phyloP scores from a whole-genome alignment of 2,888 invertebrate species.

The Pseudococcus viburni region DNA sequence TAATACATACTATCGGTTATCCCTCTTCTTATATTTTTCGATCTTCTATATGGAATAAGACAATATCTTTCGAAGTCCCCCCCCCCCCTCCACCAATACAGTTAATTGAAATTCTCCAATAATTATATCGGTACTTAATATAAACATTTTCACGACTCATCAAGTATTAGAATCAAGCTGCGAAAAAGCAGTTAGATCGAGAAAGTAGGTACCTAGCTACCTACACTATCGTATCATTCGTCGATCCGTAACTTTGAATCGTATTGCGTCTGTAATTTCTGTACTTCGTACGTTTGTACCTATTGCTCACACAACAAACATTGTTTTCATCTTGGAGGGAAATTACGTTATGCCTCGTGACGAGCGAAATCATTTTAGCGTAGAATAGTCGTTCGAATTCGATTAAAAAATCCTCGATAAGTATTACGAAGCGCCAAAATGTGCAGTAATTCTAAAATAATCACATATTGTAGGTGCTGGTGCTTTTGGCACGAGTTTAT shows the following conservation, averaged over 20 bases:
- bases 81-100: no score
- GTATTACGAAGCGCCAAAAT: neutral
- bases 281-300: neutral
- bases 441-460: neutral
- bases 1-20: no score
- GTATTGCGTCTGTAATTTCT: neutral
- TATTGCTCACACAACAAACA: neutral
- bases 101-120: neutral
- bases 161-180: slow-evolving; percentile 4
- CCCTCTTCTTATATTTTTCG: no score
- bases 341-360: slow-evolving; percentile 34
- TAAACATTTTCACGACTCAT: slow-evolving; percentile 34
- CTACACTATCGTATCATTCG: slow-evolving; percentile 17
- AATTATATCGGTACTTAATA: slow-evolving; percentile 11
- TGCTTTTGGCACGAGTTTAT: neutral
- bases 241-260: slow-evolving; percentile 11
- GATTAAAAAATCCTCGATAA: slow-evolving; percentile 14
- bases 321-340: neutral
- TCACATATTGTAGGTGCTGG: neutral
- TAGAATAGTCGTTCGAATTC: slow-evolving; percentile 3
- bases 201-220: neutral
- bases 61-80: no score
- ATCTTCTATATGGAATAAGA: no score
- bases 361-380: slow-evolving; percentile 18
- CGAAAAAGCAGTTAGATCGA: slow-evolving; percentile 3